phyloP scores from a whole-genome alignment of 2,888 invertebrate genomes.

The Thera obeliscata region DNA sequence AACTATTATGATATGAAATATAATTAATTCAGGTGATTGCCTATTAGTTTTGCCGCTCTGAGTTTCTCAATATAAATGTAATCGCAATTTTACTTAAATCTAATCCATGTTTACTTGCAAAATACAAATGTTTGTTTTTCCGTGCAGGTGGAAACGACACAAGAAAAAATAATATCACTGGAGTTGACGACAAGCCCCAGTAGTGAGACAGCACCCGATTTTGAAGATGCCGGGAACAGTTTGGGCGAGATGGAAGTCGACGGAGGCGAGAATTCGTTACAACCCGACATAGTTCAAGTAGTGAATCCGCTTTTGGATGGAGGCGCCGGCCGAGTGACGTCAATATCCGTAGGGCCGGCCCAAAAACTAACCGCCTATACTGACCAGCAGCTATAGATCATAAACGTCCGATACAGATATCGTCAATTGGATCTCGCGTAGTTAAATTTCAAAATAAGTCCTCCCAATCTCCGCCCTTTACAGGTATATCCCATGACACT shows the following conservation, averaged over 20 bases:
- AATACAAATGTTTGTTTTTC: conserved; percentile 9
- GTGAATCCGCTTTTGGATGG: conserved; percentile 80
- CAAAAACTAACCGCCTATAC: conserved; percentile 71
- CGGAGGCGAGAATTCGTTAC: conserved; percentile 79
- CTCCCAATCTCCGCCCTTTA: conserved; percentile 48
- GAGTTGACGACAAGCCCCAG: conserved; percentile 89
- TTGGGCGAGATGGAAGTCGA: conserved; percentile 72
- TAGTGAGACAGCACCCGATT: conserved; percentile 83
- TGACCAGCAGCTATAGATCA: conserved; percentile 54
- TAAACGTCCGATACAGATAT: conserved; percentile 11
- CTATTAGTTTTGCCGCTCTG: background rate
- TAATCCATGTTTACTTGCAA: background rate
- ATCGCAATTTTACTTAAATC: background rate
- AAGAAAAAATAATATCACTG: conserved; percentile 95
- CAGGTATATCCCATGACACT: conserved; percentile 55
- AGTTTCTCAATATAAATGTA: background rate
- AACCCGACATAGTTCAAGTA: conserved; percentile 84
- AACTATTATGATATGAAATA: background rate
- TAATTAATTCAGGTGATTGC: background rate
- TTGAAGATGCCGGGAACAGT: conserved; percentile 65
- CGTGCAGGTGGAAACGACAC: conserved; percentile 93
- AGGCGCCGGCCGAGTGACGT: conserved; percentile 75
- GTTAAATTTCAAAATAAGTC: conserved; percentile 19
- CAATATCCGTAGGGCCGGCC: conserved; percentile 77
- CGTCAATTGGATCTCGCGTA: conserved; percentile 40